Base-by-base conservation (phyloP, 23 tunicate species). In the Diplosoma virens region DNA sequence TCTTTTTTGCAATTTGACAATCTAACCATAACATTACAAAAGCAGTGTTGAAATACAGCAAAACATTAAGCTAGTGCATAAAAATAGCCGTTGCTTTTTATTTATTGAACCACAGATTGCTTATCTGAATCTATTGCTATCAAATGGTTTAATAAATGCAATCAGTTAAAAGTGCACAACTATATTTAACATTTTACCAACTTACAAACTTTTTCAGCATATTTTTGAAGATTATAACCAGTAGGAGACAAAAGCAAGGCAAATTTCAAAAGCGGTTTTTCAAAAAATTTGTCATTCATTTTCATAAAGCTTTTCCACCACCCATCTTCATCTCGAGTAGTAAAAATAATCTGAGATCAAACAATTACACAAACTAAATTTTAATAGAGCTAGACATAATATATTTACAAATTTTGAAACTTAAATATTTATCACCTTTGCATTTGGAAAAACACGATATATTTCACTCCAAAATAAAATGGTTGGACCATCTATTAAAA, bases 401-500 rank as follows among this genome's bases (percentile, higher is more conserved):
- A n/a, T n/a, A n/a, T n/a, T n/a, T n/a, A n/a, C n/a, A n/a, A n/a
- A n/a, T n/a, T n/a, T n/a, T n/a, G n/a, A n/a, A n/a, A n/a, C n/a
- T n/a, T n/a, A n/a, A n/a, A n/a, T n/a, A n/a, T n/a, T 6, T 61
- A 29, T 6, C 29, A 86, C 96, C 80, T 89, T 89, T n/a, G 88
- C 84, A 25, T 89, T 78, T 5, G 96, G 96, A 69, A 89, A 74
- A 0, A 78, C 96, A 34, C 56, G 60, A 31, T 59, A 78, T 18
- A 89, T 82, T 78, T 89, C 96, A 27, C 79, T 80, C 96, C 96
- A 89, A 78, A 82, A 89, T n/a, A 74, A 76, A 68, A 89, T 78
- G 1, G 75, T 75, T 27, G 96, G 88, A 1, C 96, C 96, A 78
- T 89, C 96, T 21, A 89, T 89, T 1, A 89, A 17, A 0, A 82